Conservation (phyloP, 2,113 vertebrate species). For the Calyptomena viridis region DNA sequence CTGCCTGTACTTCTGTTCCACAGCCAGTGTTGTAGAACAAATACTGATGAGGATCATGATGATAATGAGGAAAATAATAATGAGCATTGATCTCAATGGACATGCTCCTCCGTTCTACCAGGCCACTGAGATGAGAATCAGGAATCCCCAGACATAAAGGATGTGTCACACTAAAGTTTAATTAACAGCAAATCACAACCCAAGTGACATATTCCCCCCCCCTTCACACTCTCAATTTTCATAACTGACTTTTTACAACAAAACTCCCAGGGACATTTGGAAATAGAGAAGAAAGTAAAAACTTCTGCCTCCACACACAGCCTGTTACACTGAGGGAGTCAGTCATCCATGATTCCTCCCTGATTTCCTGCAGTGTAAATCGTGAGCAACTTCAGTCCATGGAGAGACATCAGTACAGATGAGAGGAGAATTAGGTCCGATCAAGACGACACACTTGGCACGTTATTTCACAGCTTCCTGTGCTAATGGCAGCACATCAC, state of each 20-base stretch:
- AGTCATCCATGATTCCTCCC: neutral
- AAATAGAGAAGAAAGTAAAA: constrained; percentile 17
- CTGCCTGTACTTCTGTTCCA: neutral
- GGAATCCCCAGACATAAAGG: constrained; percentile 56
- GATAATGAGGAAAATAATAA: constrained; percentile 68
- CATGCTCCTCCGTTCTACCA: constrained; percentile 36
- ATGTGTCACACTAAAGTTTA: constrained; percentile 60
- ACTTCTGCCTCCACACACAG: neutral
- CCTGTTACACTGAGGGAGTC: neutral
- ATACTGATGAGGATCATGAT: constrained; percentile 60
- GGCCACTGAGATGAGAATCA: constrained; percentile 56
- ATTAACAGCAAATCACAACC: constrained; percentile 61
- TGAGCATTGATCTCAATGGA: constrained; percentile 58
- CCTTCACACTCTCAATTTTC: neutral
- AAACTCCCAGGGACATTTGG: constrained; percentile 42
- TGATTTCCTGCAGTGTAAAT: neutral
- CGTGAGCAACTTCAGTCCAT: neutral
- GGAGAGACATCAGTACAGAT: neutral
- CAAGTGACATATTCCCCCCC: constrained; percentile 15
- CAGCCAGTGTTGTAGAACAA: constrained; percentile 50
- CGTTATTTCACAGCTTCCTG: neutral
- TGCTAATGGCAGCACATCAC: neutral
- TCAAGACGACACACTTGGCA: neutral
- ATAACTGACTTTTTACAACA: constrained; percentile 16
- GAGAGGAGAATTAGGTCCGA: neutral